Conservation (phyloP, 2,888 invertebrate genomes). For the Anoplius nigerrimus region DNA sequence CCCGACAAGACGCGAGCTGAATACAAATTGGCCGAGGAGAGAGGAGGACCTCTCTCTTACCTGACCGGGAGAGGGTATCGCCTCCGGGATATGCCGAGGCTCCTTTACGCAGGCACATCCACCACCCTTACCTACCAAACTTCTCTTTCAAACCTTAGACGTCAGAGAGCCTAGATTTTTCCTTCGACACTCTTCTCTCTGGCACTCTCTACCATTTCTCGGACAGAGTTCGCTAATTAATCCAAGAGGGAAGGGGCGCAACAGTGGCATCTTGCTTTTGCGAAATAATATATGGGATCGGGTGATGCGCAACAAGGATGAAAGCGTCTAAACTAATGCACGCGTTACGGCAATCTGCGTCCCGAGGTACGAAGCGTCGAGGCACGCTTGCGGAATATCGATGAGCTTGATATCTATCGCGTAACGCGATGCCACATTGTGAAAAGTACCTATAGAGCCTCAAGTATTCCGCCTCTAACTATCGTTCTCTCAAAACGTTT, state of each 20-base stretch:
- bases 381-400: conserved; percentile 16
- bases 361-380: background rate
- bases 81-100: conserved; percentile 48
- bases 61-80: conserved; percentile 48
- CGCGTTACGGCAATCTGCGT: too few species aligned
- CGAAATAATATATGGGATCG: too few species aligned
- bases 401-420: conserved; percentile 15
- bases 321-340: too few species aligned
- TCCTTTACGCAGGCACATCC: conserved; percentile 45
- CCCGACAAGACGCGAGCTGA: conserved; percentile 67
- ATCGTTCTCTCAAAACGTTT: too few species aligned
- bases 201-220: conserved; percentile 1
- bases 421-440: background rate
- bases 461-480: too few species aligned
- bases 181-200: background rate
- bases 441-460: background rate
- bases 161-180: background rate
- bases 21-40: conserved; percentile 69
- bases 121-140: conserved; percentile 25
- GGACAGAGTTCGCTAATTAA: too few species aligned
- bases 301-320: too few species aligned
- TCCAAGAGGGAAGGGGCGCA: too few species aligned
- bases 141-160: too few species aligned
- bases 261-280: too few species aligned
- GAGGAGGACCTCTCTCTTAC: conserved; percentile 44